Evolutionary conservation across 2,888 invertebrate species (phyloP).

Genomic region (Papilio demoleus): DNA sequence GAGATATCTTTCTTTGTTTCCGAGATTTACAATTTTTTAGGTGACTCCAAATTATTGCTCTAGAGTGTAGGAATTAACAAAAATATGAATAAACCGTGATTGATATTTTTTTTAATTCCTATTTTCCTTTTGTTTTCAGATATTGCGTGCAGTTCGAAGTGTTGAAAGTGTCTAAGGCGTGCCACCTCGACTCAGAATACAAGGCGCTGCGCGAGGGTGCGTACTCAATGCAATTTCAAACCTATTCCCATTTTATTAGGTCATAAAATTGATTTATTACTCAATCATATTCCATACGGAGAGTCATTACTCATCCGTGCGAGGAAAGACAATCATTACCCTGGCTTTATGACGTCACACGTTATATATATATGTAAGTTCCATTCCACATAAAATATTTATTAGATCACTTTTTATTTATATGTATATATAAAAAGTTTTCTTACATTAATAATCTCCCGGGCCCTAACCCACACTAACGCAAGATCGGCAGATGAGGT

Average conservation of each 20-base stretch:
- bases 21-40: no score
- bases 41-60: no score
- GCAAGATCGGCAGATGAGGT: no score
- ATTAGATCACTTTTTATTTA: background rate
- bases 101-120: no score
- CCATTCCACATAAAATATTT: no score
- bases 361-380: constrained; percentile 7
- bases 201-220: constrained; percentile 89
- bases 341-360: background rate
- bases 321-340: constrained; percentile 10
- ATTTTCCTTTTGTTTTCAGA: constrained; percentile 79
- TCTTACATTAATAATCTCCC: no score
- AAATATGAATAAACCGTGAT: no score
- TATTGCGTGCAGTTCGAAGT: constrained; percentile 94
- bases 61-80: no score
- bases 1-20: no score
- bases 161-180: constrained; percentile 91
- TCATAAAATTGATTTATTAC: constrained; percentile 34
- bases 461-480: no score
- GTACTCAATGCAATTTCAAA: constrained; percentile 43
- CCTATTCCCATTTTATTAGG: constrained; percentile 11
- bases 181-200: constrained; percentile 89
- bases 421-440: no score
- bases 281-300: constrained; percentile 22
- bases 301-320: constrained; percentile 1